Conservation (phyloP, 2,797 vertebrate genomes). For the Rousettus madagascariensis region DNA sequence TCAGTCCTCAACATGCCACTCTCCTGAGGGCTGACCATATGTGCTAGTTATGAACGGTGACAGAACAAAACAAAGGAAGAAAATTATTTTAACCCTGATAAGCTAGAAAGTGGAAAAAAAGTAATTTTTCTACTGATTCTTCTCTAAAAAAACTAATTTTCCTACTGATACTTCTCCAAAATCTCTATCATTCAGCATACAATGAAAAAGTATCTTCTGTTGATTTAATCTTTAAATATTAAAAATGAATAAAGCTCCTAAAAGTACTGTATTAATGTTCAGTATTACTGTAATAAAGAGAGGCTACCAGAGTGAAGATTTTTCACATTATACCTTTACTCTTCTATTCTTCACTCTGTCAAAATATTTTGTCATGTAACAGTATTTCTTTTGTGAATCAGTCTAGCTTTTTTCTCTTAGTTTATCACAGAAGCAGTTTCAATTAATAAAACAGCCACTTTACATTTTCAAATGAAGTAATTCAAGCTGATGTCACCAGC, state of each 20-base stretch:
- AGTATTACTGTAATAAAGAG: neutral
- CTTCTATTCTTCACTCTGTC: neutral
- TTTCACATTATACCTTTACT: neutral
- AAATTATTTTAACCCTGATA: neutral
- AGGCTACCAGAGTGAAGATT: neutral
- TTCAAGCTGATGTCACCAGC: slow-evolving; percentile 17
- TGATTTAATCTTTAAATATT: neutral
- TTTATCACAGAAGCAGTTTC: slow-evolving; percentile 33
- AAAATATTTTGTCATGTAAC: slow-evolving; percentile 67
- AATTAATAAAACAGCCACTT: slow-evolving; percentile 52
- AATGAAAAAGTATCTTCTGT: neutral
- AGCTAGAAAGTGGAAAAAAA: neutral
- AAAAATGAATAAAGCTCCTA: neutral
- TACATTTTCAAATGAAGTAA: slow-evolving; percentile 47
- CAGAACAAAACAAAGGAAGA: neutral
- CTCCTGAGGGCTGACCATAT: neutral
- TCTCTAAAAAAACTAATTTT: neutral
- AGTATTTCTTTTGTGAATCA: slow-evolving; percentile 43
- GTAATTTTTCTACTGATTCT: neutral
- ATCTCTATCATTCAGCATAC: neutral
- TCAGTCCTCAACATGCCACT: neutral
- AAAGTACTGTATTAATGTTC: neutral
- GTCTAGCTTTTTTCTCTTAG: neutral
- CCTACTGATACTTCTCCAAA: neutral
- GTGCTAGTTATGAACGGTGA: neutral